These are phyloP conservation scores for Colaptes auratus DNA, from an alignment of 2,113 vertebrate species.

Conservation along the genomic window DNA sequence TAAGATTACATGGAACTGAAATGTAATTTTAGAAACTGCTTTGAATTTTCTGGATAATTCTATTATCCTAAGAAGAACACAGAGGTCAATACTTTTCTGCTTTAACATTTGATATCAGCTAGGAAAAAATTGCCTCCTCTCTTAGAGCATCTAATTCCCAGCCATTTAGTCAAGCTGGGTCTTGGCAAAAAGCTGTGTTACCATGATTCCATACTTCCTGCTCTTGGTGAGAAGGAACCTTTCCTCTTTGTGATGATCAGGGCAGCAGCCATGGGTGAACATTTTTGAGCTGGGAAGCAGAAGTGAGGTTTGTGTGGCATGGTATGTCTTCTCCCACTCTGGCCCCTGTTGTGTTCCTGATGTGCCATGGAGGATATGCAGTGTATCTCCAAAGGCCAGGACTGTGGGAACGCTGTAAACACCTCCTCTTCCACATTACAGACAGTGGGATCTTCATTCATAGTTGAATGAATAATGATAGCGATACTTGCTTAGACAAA, in stretches of 20 bases:
- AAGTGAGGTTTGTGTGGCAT: fast-evolving
- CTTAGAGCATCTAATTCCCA: background rate
- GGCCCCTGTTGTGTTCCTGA: background rate
- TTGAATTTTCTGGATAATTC: slow-evolving; percentile 13
- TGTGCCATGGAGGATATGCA: fast-evolving
- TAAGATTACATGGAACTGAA: slow-evolving; percentile 12
- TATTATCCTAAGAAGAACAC: background rate
- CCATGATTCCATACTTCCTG: background rate
- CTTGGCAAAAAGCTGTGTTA: background rate
- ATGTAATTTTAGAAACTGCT: slow-evolving; percentile 33
- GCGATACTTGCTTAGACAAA: background rate
- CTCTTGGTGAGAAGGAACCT: background rate
- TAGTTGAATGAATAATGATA: background rate
- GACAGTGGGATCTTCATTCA: background rate
- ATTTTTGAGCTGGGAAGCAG: background rate
- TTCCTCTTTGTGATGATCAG: background rate
- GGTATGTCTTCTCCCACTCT: background rate
- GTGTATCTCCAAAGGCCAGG: background rate
- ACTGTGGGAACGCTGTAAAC: fast-evolving
- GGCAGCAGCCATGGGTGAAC: fast-evolving
- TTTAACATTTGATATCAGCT: background rate
- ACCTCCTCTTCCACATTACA: background rate
- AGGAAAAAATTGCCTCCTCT: background rate
- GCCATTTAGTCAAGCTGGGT: background rate
- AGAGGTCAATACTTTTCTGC: background rate